Percentiles rank a stretch among this genome's conserved stretches.
Evolutionary conservation across 64 coral and sea anemone species (phyloP).

Genomic region (Platygyra sinensis): DNA sequence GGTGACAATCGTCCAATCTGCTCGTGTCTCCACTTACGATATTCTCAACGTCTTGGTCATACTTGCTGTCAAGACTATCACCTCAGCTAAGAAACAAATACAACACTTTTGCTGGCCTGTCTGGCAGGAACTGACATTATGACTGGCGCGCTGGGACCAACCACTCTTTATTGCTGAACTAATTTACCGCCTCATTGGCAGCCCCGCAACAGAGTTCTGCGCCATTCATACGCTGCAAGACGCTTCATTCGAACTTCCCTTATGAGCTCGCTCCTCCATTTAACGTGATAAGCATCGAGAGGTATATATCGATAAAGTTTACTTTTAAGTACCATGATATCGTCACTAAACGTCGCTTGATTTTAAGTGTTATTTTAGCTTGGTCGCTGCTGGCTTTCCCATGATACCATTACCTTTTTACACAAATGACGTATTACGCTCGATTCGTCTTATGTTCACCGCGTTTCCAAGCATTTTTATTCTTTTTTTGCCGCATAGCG

Average conservation of each 20-base stretch:
- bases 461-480: background rate
- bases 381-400: background rate
- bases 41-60: background rate
- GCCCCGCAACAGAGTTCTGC: background rate
- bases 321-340: background rate
- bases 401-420: background rate
- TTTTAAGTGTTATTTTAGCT: background rate
- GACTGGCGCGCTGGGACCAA: background rate
- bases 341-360: background rate
- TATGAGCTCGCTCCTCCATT: background rate
- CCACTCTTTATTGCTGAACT: background rate
- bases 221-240: no score
- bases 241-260: background rate
- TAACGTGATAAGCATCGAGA: background rate
- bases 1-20: background rate
- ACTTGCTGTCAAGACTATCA: background rate
- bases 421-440: background rate
- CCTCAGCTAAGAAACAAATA: background rate
- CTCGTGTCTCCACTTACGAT: background rate
- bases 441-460: background rate
- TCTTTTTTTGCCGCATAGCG: background rate
- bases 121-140: background rate
- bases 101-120: background rate
- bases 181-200: background rate
- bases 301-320: slow-evolving; percentile 1